Evolutionary conservation across 2,888 invertebrate genomes (phyloP).

Genomic region (Leptothorax acervorum): DNA sequence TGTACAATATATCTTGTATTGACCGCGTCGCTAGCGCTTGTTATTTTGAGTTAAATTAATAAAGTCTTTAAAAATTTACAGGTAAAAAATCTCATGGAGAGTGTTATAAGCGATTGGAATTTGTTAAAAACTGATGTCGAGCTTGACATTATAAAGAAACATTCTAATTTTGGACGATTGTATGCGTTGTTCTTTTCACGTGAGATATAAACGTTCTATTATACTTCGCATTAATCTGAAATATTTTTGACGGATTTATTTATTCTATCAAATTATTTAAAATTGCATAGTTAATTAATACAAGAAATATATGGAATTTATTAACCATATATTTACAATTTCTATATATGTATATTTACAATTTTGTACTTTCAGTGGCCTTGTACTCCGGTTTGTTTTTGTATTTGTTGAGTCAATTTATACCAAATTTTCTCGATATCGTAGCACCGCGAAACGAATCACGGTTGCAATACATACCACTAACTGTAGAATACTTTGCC

Average conservation of each 20-base stretch:
- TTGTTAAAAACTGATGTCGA: slow-evolving; percentile 27
- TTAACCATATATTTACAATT: background rate
- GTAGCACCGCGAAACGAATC: slow-evolving; percentile 40
- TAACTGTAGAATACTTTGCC: slow-evolving; percentile 33
- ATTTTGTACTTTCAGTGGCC: slow-evolving; percentile 1
- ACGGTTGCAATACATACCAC: slow-evolving; percentile 19
- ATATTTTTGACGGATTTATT: background rate
- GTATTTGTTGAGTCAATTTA: slow-evolving; percentile 24
- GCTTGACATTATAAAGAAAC: slow-evolving; percentile 40
- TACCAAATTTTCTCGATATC: slow-evolving; percentile 40
- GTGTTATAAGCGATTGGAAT: slow-evolving; percentile 37
- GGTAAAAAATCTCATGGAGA: slow-evolving; percentile 35
- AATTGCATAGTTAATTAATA: background rate
- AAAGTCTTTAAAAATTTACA: background rate
- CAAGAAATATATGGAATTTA: background rate
- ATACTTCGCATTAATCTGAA: background rate
- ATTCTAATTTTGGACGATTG: slow-evolving; percentile 16
- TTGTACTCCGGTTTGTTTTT: slow-evolving; percentile 1
- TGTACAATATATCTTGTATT: background rate
- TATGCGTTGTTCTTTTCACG: slow-evolving; percentile 10
- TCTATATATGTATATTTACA: background rate
- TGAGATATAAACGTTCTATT: slow-evolving; percentile 6
- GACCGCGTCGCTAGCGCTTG: too few species aligned
- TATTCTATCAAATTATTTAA: background rate
- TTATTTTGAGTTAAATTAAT: background rate